Evolutionary conservation across 2,797 vertebrate species (phyloP).

Genomic region (Taenioides sp.): DNA sequence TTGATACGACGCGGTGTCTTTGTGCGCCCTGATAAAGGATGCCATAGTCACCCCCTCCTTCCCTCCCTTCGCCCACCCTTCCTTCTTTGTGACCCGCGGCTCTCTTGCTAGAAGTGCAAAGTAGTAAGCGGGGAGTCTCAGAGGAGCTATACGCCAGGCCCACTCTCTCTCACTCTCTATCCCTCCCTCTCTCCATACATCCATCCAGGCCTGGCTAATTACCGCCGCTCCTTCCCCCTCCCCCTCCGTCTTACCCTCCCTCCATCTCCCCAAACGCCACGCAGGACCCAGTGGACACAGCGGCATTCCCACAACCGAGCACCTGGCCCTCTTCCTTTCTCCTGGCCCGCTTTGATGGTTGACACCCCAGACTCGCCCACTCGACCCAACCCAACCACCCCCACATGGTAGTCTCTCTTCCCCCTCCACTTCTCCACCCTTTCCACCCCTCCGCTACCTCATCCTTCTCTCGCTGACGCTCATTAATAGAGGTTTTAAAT

Average conservation of each 20-base stretch:
- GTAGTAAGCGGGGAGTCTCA: slow-evolving; percentile 74
- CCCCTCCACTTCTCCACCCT: slow-evolving; percentile 24
- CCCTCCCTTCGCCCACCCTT: slow-evolving; percentile 65
- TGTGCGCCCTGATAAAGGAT: slow-evolving; percentile 82
- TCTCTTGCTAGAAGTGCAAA: slow-evolving; percentile 83
- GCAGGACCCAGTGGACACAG: slow-evolving; percentile 61
- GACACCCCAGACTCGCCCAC: slow-evolving; percentile 71
- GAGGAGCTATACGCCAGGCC: slow-evolving; percentile 69
- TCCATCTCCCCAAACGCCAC: slow-evolving; percentile 58
- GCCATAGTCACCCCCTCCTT: slow-evolving; percentile 77
- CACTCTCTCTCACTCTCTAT: slow-evolving; percentile 56
- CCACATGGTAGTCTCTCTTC: slow-evolving; percentile 34
- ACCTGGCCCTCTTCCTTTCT: slow-evolving; percentile 80
- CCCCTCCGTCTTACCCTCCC: no score
- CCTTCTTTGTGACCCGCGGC: slow-evolving; percentile 77
- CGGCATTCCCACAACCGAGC: slow-evolving; percentile 75
- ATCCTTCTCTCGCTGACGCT: slow-evolving; percentile 68
- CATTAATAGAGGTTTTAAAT: slow-evolving; percentile 89
- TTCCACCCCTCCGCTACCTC: slow-evolving; percentile 43
- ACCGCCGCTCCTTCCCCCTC: slow-evolving; percentile 40
- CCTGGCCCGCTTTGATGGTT: slow-evolving; percentile 81
- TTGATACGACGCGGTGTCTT: slow-evolving; percentile 83
- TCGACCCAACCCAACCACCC: slow-evolving; percentile 16
- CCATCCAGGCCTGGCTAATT: slow-evolving; percentile 81
- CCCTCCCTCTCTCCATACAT: slow-evolving; percentile 48